Percentiles rank a stretch among this genome's conserved stretches.
These are phyloP conservation scores for Artibeus jamaicensis DNA, from an alignment of 2,797 vertebrate species.

Conservation along the genomic window DNA sequence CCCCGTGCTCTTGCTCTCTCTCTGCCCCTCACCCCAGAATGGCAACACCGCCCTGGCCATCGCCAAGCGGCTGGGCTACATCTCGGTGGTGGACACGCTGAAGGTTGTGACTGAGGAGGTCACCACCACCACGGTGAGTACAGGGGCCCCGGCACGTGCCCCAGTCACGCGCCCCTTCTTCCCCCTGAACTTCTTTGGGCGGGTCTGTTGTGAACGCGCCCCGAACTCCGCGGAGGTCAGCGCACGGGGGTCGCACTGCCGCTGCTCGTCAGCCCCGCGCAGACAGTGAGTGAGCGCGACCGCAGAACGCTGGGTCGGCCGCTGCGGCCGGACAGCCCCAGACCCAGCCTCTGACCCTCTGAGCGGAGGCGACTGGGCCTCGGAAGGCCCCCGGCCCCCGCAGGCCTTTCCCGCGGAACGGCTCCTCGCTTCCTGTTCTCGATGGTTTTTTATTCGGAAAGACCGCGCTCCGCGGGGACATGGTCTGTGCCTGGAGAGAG, in stretches of 20 bases:
- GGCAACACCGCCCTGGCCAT: slow-evolving; percentile 98
- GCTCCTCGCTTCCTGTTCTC: background rate
- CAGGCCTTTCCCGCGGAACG: background rate
- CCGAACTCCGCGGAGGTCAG: background rate
- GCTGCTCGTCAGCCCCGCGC: background rate
- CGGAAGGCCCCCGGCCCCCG: no score
- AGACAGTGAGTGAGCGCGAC: no score
- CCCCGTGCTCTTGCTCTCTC: slow-evolving; percentile 54
- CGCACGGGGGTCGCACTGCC: background rate
- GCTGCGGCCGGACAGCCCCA: background rate
- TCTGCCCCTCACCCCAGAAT: slow-evolving; percentile 86
- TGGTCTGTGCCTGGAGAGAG: background rate
- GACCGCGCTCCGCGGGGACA: background rate
- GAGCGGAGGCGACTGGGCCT: background rate
- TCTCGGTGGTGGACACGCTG: slow-evolving; percentile 98
- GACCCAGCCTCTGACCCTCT: accelerated
- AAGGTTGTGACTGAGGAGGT: slow-evolving; percentile 97
- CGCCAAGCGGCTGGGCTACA: slow-evolving; percentile 96
- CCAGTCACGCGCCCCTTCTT: no score
- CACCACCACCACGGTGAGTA: slow-evolving; percentile 93
- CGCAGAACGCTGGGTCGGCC: no score
- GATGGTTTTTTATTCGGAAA: background rate
- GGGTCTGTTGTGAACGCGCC: background rate
- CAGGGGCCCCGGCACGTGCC: background rate
- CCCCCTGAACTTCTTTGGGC: background rate